Evolutionary conservation across 2,888 invertebrate genomes (phyloP).

Genomic region (Zaprionus bogoriensis): DNA sequence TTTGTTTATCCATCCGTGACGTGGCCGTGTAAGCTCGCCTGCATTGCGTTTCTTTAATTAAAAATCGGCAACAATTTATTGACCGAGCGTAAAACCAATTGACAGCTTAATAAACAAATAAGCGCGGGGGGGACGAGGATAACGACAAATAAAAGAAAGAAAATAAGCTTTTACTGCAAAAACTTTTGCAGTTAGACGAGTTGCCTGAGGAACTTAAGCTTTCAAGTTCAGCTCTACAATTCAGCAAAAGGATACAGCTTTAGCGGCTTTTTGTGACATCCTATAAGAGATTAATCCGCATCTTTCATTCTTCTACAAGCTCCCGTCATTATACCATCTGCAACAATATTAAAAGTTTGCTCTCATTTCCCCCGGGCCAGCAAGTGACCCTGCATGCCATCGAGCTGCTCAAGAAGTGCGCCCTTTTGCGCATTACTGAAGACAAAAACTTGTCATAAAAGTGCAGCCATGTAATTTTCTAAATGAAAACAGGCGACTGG

Average conservation of each 20-base stretch:
- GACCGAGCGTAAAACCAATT: conserved; percentile 56
- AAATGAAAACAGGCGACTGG: conserved; percentile 46
- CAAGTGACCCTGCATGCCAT: conserved; percentile 4
- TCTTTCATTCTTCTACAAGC: not conserved
- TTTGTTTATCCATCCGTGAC: conserved; percentile 48
- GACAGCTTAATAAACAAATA: conserved; percentile 55
- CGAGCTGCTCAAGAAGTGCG: conserved; percentile 22
- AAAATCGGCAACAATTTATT: conserved; percentile 58
- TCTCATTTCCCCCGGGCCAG: conserved; percentile 5
- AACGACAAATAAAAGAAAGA: not conserved
- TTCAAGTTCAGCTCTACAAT: not conserved
- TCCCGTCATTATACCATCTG: not conserved
- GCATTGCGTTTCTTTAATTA: conserved; percentile 66
- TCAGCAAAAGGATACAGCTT: no score
- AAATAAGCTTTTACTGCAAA: not conserved
- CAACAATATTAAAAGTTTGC: not conserved
- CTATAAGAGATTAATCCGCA: not conserved
- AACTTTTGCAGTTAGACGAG: not conserved
- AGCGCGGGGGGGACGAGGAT: not conserved
- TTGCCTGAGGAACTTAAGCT: not conserved
- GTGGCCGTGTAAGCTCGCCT: conserved; percentile 40
- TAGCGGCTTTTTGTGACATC: no score
- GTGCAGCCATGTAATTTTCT: conserved; percentile 57
- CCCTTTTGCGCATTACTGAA: conserved; percentile 26
- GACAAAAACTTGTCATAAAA: conserved; percentile 43